Conservation (phyloP, 2,113 vertebrate genomes). For the Ceuthmochares aereus region DNA sequence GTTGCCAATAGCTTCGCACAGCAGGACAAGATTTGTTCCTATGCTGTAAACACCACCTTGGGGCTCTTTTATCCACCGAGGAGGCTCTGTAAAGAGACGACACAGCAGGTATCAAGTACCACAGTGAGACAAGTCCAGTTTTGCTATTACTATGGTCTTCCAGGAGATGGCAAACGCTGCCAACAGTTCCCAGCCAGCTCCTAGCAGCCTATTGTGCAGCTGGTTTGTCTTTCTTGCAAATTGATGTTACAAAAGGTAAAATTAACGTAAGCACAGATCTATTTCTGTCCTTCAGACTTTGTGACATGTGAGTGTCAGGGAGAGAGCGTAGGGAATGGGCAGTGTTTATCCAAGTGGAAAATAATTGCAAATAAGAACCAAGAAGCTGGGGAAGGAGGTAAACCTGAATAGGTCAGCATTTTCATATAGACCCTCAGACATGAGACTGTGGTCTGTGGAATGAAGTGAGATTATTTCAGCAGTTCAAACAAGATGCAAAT, state of each 20-base stretch:
- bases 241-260: accelerated
- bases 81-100: conserved; percentile 82
- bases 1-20: conserved; percentile 86
- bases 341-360: neutral
- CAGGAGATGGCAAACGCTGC: conserved; percentile 73
- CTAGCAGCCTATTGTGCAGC: accelerated
- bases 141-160: neutral
- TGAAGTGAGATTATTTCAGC: neutral
- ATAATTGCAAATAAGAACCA: neutral
- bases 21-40: conserved; percentile 80
- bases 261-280: neutral
- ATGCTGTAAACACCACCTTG: conserved; percentile 84
- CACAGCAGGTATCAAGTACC: neutral
- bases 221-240: accelerated
- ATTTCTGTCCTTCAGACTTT: neutral
- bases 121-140: accelerated
- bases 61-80: conserved; percentile 86
- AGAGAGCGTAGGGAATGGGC: neutral
- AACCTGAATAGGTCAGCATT: accelerated
- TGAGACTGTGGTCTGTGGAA: neutral
- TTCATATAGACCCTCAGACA: neutral
- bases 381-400: neutral
- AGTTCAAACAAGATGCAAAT: neutral
- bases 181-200: neutral
- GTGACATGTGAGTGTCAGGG: neutral